Evolutionary conservation across 2,113 vertebrate genomes (phyloP).

Genomic region (Psettodes erumei): DNA sequence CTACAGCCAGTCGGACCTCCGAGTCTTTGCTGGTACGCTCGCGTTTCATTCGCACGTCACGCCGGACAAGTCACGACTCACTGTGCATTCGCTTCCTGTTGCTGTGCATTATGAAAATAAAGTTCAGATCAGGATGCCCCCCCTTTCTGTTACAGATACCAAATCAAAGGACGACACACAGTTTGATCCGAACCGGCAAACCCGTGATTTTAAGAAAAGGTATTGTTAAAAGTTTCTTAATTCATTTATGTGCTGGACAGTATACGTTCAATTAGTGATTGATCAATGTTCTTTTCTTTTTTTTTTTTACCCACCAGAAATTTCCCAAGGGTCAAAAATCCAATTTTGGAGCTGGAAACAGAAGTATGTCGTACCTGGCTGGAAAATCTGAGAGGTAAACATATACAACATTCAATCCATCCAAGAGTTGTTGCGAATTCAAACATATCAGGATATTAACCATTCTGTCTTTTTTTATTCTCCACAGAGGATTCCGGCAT

Average conservation of each 20-base stretch:
- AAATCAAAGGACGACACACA: constrained; percentile 85
- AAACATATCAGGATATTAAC: neutral
- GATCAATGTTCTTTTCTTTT: constrained; percentile 1
- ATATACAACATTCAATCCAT: neutral
- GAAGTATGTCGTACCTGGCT: constrained; percentile 90
- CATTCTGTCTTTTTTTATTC: constrained; percentile 21
- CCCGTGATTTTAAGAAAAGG: constrained; percentile 75
- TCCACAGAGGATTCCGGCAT: constrained; percentile 87
- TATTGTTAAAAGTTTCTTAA: constrained; percentile 35
- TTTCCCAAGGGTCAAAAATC: constrained; percentile 81
- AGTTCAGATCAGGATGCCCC: neutral
- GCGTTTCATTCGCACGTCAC: neutral
- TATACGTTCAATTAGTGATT: neutral
- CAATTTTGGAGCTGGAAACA: constrained; percentile 81
- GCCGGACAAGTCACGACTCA: neutral
- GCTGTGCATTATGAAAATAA: neutral
- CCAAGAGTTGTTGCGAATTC: neutral
- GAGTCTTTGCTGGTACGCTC: constrained; percentile 90
- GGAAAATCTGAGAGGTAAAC: constrained; percentile 89
- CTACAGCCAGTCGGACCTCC: constrained; percentile 92
- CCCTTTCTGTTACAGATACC: constrained; percentile 48
- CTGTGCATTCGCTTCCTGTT: neutral
- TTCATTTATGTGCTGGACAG: neutral
- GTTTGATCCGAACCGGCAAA: constrained; percentile 90
- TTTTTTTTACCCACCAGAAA: constrained; percentile 88